Conservation (phyloP, 2,888 invertebrate species). For the Disparrhopalites patrizii region DNA sequence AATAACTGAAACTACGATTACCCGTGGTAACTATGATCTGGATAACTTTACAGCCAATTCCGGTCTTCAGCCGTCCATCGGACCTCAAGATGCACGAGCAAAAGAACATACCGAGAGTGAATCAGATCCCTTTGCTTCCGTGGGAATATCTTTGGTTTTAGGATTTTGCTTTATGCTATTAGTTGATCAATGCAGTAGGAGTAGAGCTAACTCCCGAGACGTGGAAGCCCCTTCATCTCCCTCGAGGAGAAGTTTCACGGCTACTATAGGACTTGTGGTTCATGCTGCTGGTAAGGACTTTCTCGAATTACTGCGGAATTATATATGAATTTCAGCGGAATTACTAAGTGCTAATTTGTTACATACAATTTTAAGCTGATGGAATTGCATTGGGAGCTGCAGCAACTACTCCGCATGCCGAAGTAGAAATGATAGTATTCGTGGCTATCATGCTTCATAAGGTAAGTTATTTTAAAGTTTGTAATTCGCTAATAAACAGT, state of each 20-base stretch:
- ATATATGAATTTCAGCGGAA: neutral
- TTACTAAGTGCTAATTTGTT: neutral
- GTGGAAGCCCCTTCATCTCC: conserved; percentile 45
- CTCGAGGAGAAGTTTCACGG: conserved; percentile 66
- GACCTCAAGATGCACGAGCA: conserved; percentile 3
- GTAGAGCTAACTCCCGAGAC: conserved; percentile 57
- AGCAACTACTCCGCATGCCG: conserved; percentile 90
- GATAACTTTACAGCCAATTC: neutral
- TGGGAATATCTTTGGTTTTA: conserved; percentile 87
- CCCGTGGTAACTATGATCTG: no score
- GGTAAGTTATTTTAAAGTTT: conserved; percentile 53
- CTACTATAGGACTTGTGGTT: conserved; percentile 93
- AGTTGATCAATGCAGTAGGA: conserved; percentile 76
- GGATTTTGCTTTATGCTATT: conserved; percentile 98
- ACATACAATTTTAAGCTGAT: conserved; percentile 63
- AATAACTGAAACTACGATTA: neutral
- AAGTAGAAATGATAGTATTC: conserved; percentile 96
- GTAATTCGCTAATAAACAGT: no score
- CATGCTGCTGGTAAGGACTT: conserved; percentile 82
- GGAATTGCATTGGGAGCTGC: conserved; percentile 98
- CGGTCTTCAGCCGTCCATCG: conserved; percentile 2
- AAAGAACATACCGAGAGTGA: conserved; percentile 14
- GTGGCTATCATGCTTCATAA: conserved; percentile 99
- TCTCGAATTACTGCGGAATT: neutral
- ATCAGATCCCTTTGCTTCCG: conserved; percentile 68